phyloP scores from a whole-genome alignment of 2,113 vertebrate genomes.

The Eublepharis macularius region DNA sequence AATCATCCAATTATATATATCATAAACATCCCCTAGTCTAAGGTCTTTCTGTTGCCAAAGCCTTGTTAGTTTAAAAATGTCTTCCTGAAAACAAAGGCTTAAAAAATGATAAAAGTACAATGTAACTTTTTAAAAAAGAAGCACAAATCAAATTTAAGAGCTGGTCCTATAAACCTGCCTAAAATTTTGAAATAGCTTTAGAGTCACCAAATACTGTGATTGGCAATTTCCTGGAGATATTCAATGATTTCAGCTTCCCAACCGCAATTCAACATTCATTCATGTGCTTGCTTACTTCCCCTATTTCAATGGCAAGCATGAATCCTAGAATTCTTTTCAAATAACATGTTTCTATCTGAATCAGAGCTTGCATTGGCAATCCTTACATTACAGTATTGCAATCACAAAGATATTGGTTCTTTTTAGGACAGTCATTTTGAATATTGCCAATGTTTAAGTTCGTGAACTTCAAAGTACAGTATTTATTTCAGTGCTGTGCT shows the following conservation, averaged over 20 bases:
- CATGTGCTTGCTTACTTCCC: not conserved
- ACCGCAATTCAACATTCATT: not conserved
- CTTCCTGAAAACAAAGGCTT: not conserved
- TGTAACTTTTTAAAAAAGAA: not conserved
- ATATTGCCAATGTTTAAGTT: not conserved
- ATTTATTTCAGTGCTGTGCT: slow-evolving; percentile 9
- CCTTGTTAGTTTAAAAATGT: not conserved
- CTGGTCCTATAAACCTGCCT: not conserved
- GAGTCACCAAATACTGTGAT: not conserved
- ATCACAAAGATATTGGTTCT: rapidly evolving
- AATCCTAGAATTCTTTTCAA: not conserved
- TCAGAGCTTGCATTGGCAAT: not conserved
- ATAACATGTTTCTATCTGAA: rapidly evolving
- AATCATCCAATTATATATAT: slow-evolving; percentile 35
- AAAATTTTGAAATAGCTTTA: not conserved
- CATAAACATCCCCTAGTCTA: not conserved
- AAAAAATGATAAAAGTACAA: not conserved
- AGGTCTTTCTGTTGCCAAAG: not conserved
- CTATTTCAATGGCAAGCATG: not conserved
- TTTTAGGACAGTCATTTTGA: slow-evolving; percentile 10
- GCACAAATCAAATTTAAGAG: not conserved
- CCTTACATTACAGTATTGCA: not conserved
- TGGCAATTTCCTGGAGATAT: not conserved
- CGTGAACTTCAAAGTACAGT: not conserved
- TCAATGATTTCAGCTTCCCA: not conserved